phyloP scores from a whole-genome alignment of 1,140 invertebrate species.

The Diorhabda sublineata region DNA sequence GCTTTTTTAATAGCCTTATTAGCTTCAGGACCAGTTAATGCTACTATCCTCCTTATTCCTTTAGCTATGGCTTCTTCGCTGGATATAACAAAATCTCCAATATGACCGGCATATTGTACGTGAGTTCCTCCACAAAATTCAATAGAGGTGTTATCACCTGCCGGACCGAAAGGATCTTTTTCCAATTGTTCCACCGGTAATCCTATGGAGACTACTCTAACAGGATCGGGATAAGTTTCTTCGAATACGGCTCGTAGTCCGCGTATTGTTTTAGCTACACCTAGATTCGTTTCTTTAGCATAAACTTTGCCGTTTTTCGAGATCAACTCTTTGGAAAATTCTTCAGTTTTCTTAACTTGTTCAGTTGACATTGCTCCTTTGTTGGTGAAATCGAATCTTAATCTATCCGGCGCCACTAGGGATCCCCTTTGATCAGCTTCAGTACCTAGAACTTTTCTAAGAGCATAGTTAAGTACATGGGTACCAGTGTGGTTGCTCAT shows the following conservation, averaged over 20 bases:
- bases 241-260: slow-evolving; percentile 98
- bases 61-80: slow-evolving; percentile 99
- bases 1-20: slow-evolving; percentile 78
- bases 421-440: slow-evolving; percentile 97
- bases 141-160: slow-evolving; percentile 84
- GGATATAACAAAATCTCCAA: slow-evolving; percentile 92
- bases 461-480: slow-evolving; percentile 92
- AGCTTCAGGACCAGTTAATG: slow-evolving; percentile 92
- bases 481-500: slow-evolving; percentile 99
- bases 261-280: slow-evolving; percentile 84
- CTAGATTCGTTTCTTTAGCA: slow-evolving; percentile 82
- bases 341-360: slow-evolving; percentile 85
- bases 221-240: slow-evolving; percentile 98
- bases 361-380: slow-evolving; percentile 85
- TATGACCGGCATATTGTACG: slow-evolving; percentile 82
- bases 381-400: slow-evolving; percentile 96
- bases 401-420: slow-evolving; percentile 93
- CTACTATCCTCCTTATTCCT: slow-evolving; percentile 93
- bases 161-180: slow-evolving; percentile 73
- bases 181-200: slow-evolving; percentile 87
- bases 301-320: slow-evolving; percentile 78
- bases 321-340: slow-evolving; percentile 74
- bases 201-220: slow-evolving; percentile 93
- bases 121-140: slow-evolving; percentile 99
- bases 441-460: slow-evolving; percentile 82